Conservation (phyloP, 2,888 invertebrate species). For the Quadriops clusia region DNA sequence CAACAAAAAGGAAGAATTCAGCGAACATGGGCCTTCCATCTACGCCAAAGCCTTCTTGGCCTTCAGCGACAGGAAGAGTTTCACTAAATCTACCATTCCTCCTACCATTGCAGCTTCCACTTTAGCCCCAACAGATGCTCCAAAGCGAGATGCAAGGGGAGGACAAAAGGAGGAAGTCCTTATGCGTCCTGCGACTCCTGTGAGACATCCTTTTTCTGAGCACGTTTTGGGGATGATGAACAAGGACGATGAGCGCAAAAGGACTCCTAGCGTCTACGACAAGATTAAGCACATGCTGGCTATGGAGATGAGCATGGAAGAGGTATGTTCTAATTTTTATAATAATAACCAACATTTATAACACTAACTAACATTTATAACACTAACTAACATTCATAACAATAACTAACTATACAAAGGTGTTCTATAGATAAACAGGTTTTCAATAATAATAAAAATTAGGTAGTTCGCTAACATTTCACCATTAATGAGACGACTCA, state of each 20-base stretch:
- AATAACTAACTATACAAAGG: too few relatives aligned
- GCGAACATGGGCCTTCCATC: slow-evolving; percentile 16
- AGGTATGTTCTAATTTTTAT: slow-evolving; percentile 39
- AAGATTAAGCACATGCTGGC: slow-evolving; percentile 45
- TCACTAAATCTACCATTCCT: slow-evolving; percentile 5
- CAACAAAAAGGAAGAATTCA: slow-evolving; percentile 12
- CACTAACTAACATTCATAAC: too few relatives aligned
- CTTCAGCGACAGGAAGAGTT: slow-evolving; percentile 18
- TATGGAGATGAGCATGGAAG: slow-evolving; percentile 41
- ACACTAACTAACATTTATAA: background rate
- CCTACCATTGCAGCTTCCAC: slow-evolving; percentile 2
- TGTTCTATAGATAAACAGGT: too few relatives aligned
- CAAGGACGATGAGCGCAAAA: slow-evolving; percentile 26
- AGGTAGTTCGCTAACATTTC: background rate
- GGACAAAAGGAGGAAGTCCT: slow-evolving; percentile 55
- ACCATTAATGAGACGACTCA: background rate
- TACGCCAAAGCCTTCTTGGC: slow-evolving; percentile 16
- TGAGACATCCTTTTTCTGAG: slow-evolving; percentile 41
- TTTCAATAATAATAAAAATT: too few relatives aligned
- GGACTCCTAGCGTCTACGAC: slow-evolving; percentile 42
- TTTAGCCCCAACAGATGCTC: slow-evolving; percentile 6
- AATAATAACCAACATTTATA: background rate
- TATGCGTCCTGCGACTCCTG: slow-evolving; percentile 46
- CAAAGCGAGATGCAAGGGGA: slow-evolving; percentile 19
- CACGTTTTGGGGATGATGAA: slow-evolving; percentile 42